phyloP scores from a whole-genome alignment of 2,888 invertebrate species.

The Candidula unifasciata region DNA sequence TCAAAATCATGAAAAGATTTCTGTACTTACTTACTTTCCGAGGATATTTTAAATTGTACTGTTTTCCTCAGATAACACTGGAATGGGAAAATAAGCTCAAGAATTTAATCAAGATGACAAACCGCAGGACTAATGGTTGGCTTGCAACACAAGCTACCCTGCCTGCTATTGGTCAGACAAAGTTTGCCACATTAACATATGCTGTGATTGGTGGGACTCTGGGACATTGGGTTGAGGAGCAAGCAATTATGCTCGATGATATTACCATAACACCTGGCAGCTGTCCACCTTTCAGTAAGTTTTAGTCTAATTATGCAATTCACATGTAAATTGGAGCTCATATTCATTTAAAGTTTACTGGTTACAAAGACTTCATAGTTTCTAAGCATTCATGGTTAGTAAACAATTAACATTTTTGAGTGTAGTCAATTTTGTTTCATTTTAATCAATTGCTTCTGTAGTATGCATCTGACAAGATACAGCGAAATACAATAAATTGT shows the following conservation, averaged over 20 bases:
- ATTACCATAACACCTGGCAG: slow-evolving; percentile 59
- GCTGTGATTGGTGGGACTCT: slow-evolving; percentile 56
- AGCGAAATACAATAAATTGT: too few species aligned
- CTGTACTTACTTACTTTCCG: too few species aligned
- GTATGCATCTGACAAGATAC: too few species aligned
- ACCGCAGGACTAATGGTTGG: slow-evolving; percentile 59
- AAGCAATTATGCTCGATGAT: slow-evolving; percentile 67
- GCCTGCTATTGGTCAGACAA: slow-evolving; percentile 49
- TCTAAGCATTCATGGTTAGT: too few species aligned
- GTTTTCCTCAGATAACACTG: slow-evolving; percentile 49
- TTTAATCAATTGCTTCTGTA: too few species aligned
- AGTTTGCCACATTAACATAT: slow-evolving; percentile 58
- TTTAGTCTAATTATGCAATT: background rate
- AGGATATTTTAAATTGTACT: too few species aligned
- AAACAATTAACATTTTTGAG: too few species aligned
- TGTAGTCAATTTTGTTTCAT: too few species aligned
- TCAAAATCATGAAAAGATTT: too few species aligned
- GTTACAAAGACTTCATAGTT: too few species aligned
- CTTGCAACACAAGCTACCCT: slow-evolving; percentile 62
- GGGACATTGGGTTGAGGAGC: slow-evolving; percentile 47
- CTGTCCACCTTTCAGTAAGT: slow-evolving; percentile 65
- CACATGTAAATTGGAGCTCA: too few species aligned
- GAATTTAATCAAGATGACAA: slow-evolving; percentile 34
- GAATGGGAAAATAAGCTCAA: background rate
- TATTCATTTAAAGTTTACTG: too few species aligned